Base-by-base conservation (phyloP, 2,888 invertebrate genomes). In the Lysandra bellargus region DNA sequence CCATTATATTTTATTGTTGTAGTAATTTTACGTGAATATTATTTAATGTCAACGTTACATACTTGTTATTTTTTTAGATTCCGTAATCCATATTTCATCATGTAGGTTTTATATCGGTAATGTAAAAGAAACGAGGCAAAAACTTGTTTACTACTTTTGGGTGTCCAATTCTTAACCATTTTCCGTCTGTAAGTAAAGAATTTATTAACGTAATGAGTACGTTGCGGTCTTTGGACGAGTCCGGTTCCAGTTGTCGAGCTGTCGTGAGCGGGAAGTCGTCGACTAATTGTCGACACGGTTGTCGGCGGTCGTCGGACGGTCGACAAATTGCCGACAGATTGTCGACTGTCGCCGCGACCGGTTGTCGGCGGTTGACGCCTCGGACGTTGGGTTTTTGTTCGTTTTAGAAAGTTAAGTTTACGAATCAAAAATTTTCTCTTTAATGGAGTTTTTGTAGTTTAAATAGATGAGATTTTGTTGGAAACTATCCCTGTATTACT, bases 211-310 rank as follows among this genome's bases (percentile, higher is more conserved):
- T 23, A 30, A 30, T 64, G 33, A 33, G 69, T 69, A 37, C 14
- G 12, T 23, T 33, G 33, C 4, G 30, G 69, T 69, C 69, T 7
- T 5, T 30, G 30, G 23, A 61, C 61, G 9, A 30, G 33, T 37
- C 69, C 30, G 69, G 69, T 69, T 64, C 33, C 69, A 69, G 33
- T 12, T 14, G 69, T 69, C 37, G 5, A 33, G 69, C 30, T 69
- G 69, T 37, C 33, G 30, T 2, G 44, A 40, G 44, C 44, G 74
- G 9, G n/a, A 44, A 44, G 7, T 69, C 30, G 64, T 12, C 64
- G 64, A 64, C 64, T 30, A 64, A 64, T 64, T 64, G 64, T 64
- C 23, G 69, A 69, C 69, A 69, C 33, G 33, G 69, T 14, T 12
- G 14, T 33, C 69, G 69, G 33, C 44, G 73, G 40, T 23, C 6